Conservation (phyloP, 2,888 invertebrate species). For the Trypoxylon attenuatum region DNA sequence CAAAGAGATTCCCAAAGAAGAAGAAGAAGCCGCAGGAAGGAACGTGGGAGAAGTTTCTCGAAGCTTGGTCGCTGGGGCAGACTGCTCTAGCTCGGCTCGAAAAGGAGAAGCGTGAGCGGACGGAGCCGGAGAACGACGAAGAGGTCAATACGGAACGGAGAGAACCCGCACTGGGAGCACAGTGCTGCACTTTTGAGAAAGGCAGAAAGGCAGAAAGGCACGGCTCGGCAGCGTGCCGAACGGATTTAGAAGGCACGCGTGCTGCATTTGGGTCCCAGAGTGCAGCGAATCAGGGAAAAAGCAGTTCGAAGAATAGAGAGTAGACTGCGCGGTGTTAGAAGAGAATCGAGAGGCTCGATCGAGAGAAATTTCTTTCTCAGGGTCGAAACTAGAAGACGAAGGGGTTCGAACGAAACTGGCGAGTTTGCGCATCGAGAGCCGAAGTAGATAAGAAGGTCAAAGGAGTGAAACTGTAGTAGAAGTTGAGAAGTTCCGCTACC, state of each 20-base stretch:
- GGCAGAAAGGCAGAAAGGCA: background rate
- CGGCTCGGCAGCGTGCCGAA: background rate
- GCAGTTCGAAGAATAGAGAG: background rate
- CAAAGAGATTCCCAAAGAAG: background rate
- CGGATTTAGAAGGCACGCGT: conserved; percentile 24
- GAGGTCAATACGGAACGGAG: background rate
- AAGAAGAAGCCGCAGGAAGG: background rate
- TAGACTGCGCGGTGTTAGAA: too few species aligned
- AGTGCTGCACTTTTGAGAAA: background rate
- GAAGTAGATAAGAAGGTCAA: background rate
- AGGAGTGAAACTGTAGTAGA: background rate
- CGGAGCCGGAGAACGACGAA: background rate
- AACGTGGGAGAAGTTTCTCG: background rate
- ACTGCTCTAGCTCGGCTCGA: background rate
- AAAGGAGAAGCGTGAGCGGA: background rate
- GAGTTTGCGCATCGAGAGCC: background rate
- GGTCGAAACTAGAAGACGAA: background rate
- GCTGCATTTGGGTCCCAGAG: background rate
- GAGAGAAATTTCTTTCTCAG: background rate
- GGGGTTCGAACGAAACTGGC: background rate
- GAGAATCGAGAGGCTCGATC: too few species aligned
- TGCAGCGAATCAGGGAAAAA: background rate
- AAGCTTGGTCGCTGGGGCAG: background rate
- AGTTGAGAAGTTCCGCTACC: too few species aligned
- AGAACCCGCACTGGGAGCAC: background rate